Base-by-base conservation (phyloP, 2,113 vertebrate species). In the Tetrao urogallus region DNA sequence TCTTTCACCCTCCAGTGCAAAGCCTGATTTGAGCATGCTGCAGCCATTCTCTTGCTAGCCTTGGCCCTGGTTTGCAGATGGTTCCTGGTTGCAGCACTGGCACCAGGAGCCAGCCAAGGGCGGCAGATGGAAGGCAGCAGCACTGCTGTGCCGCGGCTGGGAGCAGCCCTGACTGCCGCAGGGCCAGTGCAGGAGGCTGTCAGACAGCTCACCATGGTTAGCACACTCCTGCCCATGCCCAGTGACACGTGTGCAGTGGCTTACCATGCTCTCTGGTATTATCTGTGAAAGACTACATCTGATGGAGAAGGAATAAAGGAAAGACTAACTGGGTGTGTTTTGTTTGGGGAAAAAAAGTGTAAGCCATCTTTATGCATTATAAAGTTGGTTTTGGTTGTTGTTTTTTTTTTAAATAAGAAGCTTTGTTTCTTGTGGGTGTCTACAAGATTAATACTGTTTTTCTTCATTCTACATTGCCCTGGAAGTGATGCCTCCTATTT, bases 191-290 rank as follows among this genome's bases (percentile, higher is more conserved):
- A 19, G 4, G 52, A 34, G 54, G 65, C 32, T 3, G 3, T 10
- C 30, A 25, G 65, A 28, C 56, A 16, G 65, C 50, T 54, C 27
- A 0, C 45, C 0, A 0, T 4, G 0, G 30, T 10, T 57, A 13
- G 40, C n/a, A 6, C 19, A 56, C 73, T 50, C 1, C 0, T 20
- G 3, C 42, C 16, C 8, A 20, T 50, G 21, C 18, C 45, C 28
- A 61, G 40, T 66, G 50, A 30, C 20, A 12, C 0, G 8, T 1
- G 2, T 32, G 64, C 36, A 12, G 52, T 11, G 66, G 7, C 71
- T 63, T 38, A 17, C 13, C 17, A 1, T 42, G 30, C 20, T 42
- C 34, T 36, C 32, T 54, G 36, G 10, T 48, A 1, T 76, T 82
- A 45, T 80, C 47, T 6, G 0, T 34, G 43, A 34, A 25, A 38